Conservation (phyloP, 2,113 vertebrate species). For the Rhineura floridana region DNA sequence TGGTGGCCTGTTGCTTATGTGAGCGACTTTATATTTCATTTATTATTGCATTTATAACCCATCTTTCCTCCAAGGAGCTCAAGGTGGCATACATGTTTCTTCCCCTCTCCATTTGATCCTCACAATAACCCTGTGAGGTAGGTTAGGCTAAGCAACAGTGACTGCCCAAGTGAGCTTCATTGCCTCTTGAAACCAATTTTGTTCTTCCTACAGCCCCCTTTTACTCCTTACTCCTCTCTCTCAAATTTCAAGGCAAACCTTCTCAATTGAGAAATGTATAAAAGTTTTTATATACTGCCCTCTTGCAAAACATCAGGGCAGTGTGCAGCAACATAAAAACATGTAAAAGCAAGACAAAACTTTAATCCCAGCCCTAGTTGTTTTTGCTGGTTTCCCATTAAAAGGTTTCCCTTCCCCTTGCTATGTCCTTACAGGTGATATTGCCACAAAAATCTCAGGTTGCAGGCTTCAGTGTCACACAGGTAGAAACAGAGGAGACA, state of each 20-base stretch:
- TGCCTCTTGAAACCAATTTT: background rate
- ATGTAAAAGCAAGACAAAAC: too few species aligned
- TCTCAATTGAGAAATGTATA: background rate
- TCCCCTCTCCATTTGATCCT: too few species aligned
- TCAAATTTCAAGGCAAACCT: background rate
- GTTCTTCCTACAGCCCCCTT: background rate
- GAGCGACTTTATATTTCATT: too few species aligned
- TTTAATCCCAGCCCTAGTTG: background rate
- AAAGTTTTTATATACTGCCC: too few species aligned
- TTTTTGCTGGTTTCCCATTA: background rate
- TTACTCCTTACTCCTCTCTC: background rate
- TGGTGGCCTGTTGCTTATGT: background rate
- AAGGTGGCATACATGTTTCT: too few species aligned
- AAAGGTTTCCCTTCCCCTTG: background rate
- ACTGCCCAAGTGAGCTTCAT: background rate
- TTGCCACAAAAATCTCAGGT: background rate
- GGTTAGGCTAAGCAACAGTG: too few species aligned
- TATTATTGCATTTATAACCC: too few species aligned
- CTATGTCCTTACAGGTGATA: too few species aligned
- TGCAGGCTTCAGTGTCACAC: accelerated
- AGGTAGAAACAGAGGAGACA: background rate
- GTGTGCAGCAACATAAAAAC: too few species aligned
- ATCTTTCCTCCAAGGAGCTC: too few species aligned
- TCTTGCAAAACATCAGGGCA: too few species aligned
- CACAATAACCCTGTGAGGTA: too few species aligned